Conservation (phyloP, 2,113 vertebrate species). For the Laticauda colubrina region DNA sequence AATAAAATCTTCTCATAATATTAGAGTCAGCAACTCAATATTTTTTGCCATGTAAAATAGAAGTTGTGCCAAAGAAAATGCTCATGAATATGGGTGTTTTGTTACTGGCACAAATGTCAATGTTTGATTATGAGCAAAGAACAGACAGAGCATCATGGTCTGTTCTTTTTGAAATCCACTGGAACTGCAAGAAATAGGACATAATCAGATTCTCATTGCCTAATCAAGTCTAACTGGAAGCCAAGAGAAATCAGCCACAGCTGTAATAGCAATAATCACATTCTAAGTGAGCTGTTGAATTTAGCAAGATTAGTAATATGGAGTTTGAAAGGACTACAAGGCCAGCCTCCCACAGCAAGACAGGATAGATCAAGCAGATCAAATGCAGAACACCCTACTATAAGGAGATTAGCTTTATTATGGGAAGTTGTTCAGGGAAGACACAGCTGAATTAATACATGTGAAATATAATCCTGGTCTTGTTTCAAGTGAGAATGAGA, state of each 20-base stretch:
- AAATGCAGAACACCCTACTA: not conserved
- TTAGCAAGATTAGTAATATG: conserved; percentile 32
- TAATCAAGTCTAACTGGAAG: not conserved
- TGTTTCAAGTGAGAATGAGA: not conserved
- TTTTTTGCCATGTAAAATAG: conserved; percentile 36
- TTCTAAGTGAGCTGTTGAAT: conserved; percentile 28
- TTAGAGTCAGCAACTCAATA: conserved; percentile 30
- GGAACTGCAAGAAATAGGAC: conserved; percentile 5
- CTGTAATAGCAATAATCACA: conserved; percentile 11
- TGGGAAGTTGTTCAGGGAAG: not conserved
- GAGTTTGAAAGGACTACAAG: conserved; percentile 18
- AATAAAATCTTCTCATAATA: conserved; percentile 38
- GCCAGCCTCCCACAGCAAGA: not conserved
- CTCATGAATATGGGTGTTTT: conserved; percentile 15
- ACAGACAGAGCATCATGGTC: conserved; percentile 14
- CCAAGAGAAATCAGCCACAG: not conserved
- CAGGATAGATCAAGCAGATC: not conserved
- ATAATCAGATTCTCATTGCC: conserved; percentile 27
- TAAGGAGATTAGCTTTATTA: not conserved
- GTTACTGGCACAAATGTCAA: conserved; percentile 45
- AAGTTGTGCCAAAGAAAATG: not conserved
- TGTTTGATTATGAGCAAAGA: not conserved
- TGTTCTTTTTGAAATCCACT: not conserved
- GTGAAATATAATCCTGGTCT: not conserved
- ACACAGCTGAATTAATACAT: not conserved